A percentile compares a stretch with the other conserved stretches of the same genome.
phyloP scores from a whole-genome alignment of 2,888 invertebrate genomes.

The Ferdinandea cuprea region DNA sequence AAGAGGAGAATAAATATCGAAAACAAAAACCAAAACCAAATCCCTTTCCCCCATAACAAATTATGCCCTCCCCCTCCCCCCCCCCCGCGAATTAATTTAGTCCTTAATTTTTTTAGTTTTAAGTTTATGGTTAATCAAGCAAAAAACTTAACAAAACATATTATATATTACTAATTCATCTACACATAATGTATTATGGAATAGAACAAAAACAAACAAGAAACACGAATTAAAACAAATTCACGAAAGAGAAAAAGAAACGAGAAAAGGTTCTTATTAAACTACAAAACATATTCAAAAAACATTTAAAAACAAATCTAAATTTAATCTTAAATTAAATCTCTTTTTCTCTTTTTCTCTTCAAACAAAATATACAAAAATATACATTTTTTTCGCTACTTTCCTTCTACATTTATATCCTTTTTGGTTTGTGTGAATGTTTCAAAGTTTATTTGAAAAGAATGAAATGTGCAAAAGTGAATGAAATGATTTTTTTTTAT shows the following conservation, averaged over 20 bases:
- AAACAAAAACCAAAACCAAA: background rate
- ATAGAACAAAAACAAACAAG: slow-evolving; percentile 16
- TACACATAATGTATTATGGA: too few species aligned
- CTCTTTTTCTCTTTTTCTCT: too few species aligned
- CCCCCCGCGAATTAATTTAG: too few species aligned
- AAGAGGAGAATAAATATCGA: slow-evolving; percentile 35
- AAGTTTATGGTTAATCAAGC: slow-evolving; percentile 45
- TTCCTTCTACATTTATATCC: slow-evolving; percentile 1
- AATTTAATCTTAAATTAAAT: background rate
- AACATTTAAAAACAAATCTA: slow-evolving; percentile 3
- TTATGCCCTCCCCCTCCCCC: slow-evolving; percentile 7
- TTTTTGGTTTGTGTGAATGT: slow-evolving; percentile 51
- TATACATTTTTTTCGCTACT: background rate
- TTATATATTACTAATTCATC: slow-evolving; percentile 29
- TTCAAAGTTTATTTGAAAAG: background rate
- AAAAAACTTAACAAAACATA: slow-evolving; percentile 39
- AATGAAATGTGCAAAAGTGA: slow-evolving; percentile 37
- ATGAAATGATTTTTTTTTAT: slow-evolving; percentile 22
- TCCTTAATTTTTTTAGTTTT: slow-evolving; percentile 43
- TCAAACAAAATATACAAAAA: background rate
- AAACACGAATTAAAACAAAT: slow-evolving; percentile 17
- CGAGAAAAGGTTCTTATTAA: slow-evolving; percentile 8
- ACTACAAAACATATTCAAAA: slow-evolving; percentile 26
- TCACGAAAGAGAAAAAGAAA: slow-evolving; percentile 19
- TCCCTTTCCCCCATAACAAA: background rate